Conservation (phyloP, 2,888 invertebrate species). For the Acanthococcus lagerstroemiae region DNA sequence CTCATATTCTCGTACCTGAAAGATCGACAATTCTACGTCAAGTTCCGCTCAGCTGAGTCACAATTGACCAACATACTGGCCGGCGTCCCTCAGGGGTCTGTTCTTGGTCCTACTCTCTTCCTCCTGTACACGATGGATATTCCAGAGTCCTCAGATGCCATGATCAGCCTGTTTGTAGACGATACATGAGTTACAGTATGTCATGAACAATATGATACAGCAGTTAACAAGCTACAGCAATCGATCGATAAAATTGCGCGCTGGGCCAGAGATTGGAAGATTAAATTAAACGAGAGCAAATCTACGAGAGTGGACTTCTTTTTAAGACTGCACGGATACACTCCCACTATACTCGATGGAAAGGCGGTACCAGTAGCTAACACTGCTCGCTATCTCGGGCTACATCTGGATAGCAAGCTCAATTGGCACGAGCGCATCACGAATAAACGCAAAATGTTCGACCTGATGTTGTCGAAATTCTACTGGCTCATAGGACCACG, state of each 20-base stretch:
- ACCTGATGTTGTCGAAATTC: too few species aligned
- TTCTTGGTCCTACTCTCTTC: conserved; percentile 8
- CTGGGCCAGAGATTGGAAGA: conserved; percentile 1
- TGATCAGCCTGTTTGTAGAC: neutral
- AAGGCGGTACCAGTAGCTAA: too few species aligned
- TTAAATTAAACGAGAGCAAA: too few species aligned
- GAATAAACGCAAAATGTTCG: too few species aligned
- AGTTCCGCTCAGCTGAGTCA: neutral
- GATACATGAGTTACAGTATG: neutral
- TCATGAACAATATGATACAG: neutral
- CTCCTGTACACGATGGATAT: neutral
- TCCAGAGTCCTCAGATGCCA: neutral
- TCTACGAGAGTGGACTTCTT: too few species aligned
- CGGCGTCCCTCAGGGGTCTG: conserved; percentile 14
- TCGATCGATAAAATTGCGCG: neutral
- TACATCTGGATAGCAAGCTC: too few species aligned
- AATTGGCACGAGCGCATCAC: too few species aligned
- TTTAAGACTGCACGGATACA: too few species aligned
- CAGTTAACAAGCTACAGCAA: neutral
- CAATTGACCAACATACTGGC: conserved; percentile 2
- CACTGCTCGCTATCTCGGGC: too few species aligned
- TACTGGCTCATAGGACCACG: too few species aligned
- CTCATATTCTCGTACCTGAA: neutral
- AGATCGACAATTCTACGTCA: neutral
- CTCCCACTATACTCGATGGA: too few species aligned